Evolutionary conservation across 2,113 vertebrate species (phyloP).

Genomic region (Monopterus albus): DNA sequence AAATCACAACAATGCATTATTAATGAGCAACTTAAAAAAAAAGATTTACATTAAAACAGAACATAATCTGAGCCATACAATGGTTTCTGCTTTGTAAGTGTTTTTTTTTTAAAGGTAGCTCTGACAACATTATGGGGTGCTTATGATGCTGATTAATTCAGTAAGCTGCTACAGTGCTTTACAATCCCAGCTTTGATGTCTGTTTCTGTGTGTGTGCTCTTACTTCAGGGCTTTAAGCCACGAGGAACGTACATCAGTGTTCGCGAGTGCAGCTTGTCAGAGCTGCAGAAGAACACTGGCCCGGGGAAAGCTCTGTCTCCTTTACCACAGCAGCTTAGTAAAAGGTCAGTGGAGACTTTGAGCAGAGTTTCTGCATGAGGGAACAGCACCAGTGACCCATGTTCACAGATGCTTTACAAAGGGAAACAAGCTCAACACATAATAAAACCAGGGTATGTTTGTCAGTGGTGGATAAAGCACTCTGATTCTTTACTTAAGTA

Average conservation of each 20-base stretch:
- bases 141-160: slow-evolving; percentile 43
- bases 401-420: not conserved
- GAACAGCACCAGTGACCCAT: not conserved
- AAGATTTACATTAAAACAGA: slow-evolving; percentile 9
- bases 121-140: not conserved
- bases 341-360: slow-evolving; percentile 81
- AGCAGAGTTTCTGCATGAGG: not conserved
- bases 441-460: no score
- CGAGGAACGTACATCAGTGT: slow-evolving; percentile 91
- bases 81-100: not conserved
- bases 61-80: not conserved
- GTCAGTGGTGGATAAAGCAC: no score
- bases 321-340: slow-evolving; percentile 81
- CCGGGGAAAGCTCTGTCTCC: slow-evolving; percentile 87
- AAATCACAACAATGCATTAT: slow-evolving; percentile 17
- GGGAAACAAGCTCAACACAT: not conserved
- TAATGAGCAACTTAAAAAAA: not conserved
- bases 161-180: slow-evolving; percentile 12
- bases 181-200: slow-evolving; percentile 38
- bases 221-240: slow-evolving; percentile 91
- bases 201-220: slow-evolving; percentile 8
- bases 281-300: slow-evolving; percentile 88
- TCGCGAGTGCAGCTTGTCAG: slow-evolving; percentile 87
- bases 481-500: no score
- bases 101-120: not conserved